Conservation (phyloP, 2,113 vertebrate species). For the Gavia stellata region DNA sequence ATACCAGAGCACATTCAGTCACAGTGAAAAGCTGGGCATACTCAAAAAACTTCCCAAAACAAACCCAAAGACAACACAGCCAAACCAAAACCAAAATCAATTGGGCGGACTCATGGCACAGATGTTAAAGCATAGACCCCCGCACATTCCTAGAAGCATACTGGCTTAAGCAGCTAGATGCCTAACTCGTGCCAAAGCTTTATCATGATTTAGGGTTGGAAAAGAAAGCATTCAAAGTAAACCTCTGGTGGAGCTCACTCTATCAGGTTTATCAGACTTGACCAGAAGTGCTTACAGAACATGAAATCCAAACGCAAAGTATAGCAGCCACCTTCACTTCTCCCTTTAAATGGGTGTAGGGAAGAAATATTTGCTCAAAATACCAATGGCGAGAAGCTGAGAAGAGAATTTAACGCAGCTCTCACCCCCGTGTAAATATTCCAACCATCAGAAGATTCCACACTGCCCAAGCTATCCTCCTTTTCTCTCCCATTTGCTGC, state of each 20-base stretch:
- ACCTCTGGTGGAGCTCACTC: not conserved
- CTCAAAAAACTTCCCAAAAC: not conserved
- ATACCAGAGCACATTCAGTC: not conserved
- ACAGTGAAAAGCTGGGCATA: not conserved
- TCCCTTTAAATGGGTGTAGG: not conserved
- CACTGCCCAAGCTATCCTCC: not conserved
- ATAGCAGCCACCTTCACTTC: not conserved
- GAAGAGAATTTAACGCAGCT: not conserved
- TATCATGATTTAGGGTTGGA: not conserved
- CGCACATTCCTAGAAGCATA: not conserved
- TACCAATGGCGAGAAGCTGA: not conserved
- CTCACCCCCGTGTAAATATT: rapidly evolving
- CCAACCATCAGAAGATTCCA: not conserved
- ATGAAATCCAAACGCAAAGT: not conserved
- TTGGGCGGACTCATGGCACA: not conserved
- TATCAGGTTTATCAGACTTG: not conserved
- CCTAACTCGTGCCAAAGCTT: not conserved
- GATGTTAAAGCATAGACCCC: not conserved
- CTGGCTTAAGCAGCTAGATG: not conserved
- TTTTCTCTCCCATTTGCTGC: not conserved
- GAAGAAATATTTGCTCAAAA: not conserved
- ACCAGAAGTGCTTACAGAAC: not conserved
- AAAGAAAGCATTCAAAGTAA: not conserved
- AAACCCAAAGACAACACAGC: not conserved
- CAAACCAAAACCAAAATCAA: not conserved